Evolutionary conservation across 2,113 vertebrate genomes (phyloP).

Genomic region (Aramus guarauna): DNA sequence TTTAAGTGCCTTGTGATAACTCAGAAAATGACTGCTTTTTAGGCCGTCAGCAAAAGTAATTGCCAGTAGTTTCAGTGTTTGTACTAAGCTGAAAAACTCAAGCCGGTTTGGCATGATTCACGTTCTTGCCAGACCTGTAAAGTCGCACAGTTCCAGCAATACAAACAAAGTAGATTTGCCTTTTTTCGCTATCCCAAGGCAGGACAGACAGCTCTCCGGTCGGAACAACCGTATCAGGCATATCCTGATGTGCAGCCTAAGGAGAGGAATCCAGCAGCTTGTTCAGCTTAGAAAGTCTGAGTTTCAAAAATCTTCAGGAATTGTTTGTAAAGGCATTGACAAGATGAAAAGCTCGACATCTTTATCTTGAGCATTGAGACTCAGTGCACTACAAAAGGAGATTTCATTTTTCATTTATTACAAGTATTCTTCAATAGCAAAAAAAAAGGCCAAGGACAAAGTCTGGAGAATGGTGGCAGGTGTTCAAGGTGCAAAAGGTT

Average conservation of each 20-base stretch:
- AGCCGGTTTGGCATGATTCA: not conserved
- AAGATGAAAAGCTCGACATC: not conserved
- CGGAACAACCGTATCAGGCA: rapidly evolving
- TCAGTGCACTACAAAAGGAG: not conserved
- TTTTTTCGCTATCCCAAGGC: not conserved
- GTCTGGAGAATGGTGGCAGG: not conserved
- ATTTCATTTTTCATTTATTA: not conserved
- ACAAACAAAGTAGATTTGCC: not conserved
- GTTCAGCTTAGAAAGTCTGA: not conserved
- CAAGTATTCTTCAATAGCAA: not conserved
- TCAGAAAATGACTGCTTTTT: not conserved
- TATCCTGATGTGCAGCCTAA: not conserved
- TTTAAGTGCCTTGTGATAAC: not conserved
- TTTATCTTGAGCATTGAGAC: not conserved
- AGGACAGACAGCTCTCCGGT: not conserved
- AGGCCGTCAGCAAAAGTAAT: not conserved
- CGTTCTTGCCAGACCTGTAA: not conserved
- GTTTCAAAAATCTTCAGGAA: not conserved
- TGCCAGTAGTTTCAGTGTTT: not conserved
- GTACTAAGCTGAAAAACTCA: not conserved
- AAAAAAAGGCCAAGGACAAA: not conserved
- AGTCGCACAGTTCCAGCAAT: not conserved
- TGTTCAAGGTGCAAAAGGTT: not conserved
- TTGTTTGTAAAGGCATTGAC: not conserved
- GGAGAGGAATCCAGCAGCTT: not conserved